Base-by-base conservation (phyloP, 2,113 vertebrate genomes). In the Poecile atricapillus region DNA sequence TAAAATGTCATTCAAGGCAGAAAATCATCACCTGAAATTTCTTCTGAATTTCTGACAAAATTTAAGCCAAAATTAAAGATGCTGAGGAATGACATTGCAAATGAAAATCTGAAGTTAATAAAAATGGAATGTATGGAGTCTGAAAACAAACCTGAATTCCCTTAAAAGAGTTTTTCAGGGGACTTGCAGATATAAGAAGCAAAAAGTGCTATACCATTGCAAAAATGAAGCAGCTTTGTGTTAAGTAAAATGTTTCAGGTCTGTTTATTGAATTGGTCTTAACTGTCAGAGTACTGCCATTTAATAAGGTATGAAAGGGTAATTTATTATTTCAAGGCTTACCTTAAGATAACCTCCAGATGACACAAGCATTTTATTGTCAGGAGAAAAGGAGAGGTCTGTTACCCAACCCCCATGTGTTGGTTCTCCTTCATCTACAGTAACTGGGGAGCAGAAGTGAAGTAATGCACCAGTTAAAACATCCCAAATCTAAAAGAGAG, bases 371-470 rank as follows among this genome's bases (percentile, higher is more conserved):
- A 98, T 97, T 87, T 97, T 97, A 97, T 97, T 89, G 77, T 99
- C 98, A 23, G 98, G 98, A 84, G 99, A 99, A 97, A 99, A 99
- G 91, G 98, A 98, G 89, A 99, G 97, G 96, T 99, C 98, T 2
- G 99, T 99, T 89, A 99, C 98, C 99, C 99, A 99, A 63, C 99
- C 99, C 63, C 98, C 99, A 3, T 99, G 98, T 9, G 98, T 97
- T 4, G 98, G 98, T 76, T 98, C 98, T 97, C 98, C 98, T 89
- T 98, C 98, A 4, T 99, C 98, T 87, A 98, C 96, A 52, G 95
- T 95, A n/a, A 98, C 81, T 3, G 97, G 97, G 33, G 98, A 98
- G 87, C 98, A 99, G 69, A 98, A 96, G 92, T 98, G 98, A 96
- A 99, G 97, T 52, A 99, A 90, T 19, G 96, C 82, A 63, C 99